phyloP scores from a whole-genome alignment of 2,113 vertebrate species.

The Ptilonorhynchus violaceus region DNA sequence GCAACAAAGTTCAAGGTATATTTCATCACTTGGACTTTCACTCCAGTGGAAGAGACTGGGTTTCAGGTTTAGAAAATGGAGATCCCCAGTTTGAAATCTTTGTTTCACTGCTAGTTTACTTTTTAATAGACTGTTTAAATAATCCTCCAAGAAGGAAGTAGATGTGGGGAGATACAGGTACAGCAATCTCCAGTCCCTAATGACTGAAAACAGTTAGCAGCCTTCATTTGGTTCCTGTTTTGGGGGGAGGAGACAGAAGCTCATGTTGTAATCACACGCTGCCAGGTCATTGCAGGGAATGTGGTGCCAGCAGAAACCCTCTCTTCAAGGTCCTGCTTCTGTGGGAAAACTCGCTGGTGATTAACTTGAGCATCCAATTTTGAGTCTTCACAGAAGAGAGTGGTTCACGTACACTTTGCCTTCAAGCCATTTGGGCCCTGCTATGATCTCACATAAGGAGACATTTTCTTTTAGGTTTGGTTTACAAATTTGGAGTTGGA shows the following conservation, averaged over 20 bases:
- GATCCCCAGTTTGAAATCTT: not conserved
- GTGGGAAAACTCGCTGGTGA: not conserved
- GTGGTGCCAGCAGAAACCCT: not conserved
- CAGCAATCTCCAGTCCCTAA: not conserved
- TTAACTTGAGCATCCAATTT: not conserved
- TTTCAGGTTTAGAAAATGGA: not conserved
- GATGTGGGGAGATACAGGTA: not conserved
- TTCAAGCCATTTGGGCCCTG: not conserved
- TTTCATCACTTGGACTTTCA: conserved; percentile 43
- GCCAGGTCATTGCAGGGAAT: not conserved
- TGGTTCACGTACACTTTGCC: fast-evolving
- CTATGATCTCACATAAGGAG: not conserved
- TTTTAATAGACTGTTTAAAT: not conserved
- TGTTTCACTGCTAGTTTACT: not conserved
- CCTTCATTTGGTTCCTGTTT: not conserved
- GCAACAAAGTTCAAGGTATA: conserved; percentile 46
- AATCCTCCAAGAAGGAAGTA: not conserved
- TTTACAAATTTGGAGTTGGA: not conserved
- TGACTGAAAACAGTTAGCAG: not conserved
- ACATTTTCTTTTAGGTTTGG: not conserved
- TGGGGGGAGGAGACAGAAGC: not conserved
- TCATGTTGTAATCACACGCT: fast-evolving
- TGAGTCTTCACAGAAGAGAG: not conserved
- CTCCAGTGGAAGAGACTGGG: not conserved
- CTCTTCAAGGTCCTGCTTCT: not conserved